Evolutionary conservation across 2,888 invertebrate species (phyloP).

Genomic region (Allolobophora icterica): DNA sequence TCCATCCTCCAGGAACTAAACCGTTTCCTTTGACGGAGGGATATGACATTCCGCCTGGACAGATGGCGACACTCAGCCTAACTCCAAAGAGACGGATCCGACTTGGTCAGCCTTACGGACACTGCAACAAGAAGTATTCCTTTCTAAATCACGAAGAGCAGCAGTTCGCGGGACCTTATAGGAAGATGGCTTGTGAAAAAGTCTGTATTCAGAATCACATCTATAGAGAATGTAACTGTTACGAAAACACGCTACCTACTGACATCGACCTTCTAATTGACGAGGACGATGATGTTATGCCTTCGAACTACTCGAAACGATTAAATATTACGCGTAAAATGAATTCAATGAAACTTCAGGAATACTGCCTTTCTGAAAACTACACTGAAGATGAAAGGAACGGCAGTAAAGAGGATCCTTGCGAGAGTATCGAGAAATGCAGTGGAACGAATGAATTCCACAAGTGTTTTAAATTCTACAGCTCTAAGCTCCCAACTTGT

Average conservation of each 20-base stretch:
- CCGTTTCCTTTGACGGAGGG: background rate
- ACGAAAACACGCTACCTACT: constrained; percentile 4
- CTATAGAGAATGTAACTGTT: background rate
- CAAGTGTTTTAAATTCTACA: background rate
- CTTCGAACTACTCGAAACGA: no score
- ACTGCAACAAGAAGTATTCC: background rate
- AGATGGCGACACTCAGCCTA: background rate
- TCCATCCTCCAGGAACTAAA: constrained; percentile 7
- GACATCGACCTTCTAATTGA: background rate
- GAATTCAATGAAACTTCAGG: no score
- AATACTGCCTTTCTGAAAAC: no score
- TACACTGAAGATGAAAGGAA: background rate
- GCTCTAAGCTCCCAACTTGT: no score
- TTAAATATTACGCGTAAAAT: background rate
- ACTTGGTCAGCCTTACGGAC: background rate
- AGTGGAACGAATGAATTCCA: background rate
- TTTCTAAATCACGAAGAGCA: background rate
- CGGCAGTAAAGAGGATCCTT: background rate
- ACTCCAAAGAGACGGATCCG: background rate
- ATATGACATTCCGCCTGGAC: constrained; percentile 21
- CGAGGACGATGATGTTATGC: background rate
- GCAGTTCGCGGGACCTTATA: background rate
- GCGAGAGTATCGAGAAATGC: background rate
- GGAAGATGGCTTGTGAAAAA: background rate
- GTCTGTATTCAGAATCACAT: constrained; percentile 8